Conservation (phyloP, 2,797 vertebrate genomes). For the Zenarchopterus dispar region DNA sequence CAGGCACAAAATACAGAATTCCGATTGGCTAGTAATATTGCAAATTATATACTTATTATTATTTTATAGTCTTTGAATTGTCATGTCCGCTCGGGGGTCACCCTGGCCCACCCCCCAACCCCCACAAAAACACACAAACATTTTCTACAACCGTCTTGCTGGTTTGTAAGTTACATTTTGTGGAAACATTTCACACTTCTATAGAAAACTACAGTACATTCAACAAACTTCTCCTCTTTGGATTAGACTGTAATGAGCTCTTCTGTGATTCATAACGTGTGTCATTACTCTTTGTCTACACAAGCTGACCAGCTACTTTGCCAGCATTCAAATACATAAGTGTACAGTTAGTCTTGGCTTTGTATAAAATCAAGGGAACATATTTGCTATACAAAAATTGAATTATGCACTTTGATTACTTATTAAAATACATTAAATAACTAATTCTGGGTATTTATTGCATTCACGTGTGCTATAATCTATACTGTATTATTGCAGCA, state of each 20-base stretch:
- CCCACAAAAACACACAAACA: background rate
- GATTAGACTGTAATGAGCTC: conserved; percentile 38
- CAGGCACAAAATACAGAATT: conserved; percentile 79
- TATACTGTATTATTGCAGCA: conserved; percentile 66
- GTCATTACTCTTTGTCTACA: conserved; percentile 35
- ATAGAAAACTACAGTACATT: conserved; percentile 60
- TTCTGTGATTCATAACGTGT: conserved; percentile 18
- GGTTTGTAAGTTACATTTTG: conserved; percentile 56
- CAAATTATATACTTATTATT: conserved; percentile 48
- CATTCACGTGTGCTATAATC: conserved; percentile 66
- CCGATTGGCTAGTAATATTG: conserved; percentile 70
- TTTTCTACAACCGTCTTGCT: conserved; percentile 48
- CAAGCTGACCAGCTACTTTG: conserved; percentile 19
- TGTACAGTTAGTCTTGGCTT: conserved; percentile 54
- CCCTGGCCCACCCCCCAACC: background rate
- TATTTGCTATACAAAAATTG: conserved; percentile 41
- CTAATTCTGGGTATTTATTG: conserved; percentile 74
- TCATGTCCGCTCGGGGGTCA: conserved; percentile 19
- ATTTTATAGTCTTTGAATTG: conserved; percentile 30
- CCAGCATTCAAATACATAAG: conserved; percentile 40
- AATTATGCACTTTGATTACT: conserved; percentile 57
- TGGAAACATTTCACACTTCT: conserved; percentile 48
- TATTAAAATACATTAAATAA: conserved; percentile 64
- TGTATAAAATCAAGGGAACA: conserved; percentile 63
- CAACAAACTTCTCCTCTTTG: conserved; percentile 61